phyloP scores from a whole-genome alignment of 2,113 vertebrate species.

The Willisornis vidua region DNA sequence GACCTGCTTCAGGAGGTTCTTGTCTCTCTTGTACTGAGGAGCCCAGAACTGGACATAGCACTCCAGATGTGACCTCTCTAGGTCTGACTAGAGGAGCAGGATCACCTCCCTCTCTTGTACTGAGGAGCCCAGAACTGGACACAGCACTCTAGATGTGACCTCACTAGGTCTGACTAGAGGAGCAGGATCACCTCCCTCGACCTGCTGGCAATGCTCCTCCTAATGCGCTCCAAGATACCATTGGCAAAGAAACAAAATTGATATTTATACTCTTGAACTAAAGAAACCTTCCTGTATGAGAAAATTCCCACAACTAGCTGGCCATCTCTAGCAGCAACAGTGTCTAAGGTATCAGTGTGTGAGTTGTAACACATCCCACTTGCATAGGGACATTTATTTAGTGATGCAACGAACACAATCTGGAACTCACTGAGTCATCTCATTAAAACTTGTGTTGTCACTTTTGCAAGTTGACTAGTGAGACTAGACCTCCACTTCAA shows the following conservation, averaged over 20 bases:
- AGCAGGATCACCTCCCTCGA: neutral
- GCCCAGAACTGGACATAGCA: neutral
- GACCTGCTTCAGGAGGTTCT: neutral
- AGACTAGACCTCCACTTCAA: neutral
- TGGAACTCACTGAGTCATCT: neutral
- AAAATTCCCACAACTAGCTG: neutral
- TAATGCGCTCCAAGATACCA: neutral
- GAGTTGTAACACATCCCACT: neutral
- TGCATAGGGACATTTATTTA: neutral
- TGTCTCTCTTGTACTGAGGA: neutral
- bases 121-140: neutral
- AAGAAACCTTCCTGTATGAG: neutral
- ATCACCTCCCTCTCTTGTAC: neutral
- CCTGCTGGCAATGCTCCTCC: neutral
- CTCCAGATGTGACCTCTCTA: neutral
- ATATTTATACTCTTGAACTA: neutral
- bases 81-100: no score
- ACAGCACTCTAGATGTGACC: neutral
- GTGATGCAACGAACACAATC: neutral
- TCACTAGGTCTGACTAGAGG: no score
- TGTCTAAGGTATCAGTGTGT: neutral
- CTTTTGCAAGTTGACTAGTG: neutral
- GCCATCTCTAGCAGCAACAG: neutral
- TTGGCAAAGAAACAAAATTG: neutral
- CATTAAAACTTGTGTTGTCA: neutral